Evolutionary conservation across 1,140 invertebrate species (phyloP).

Genomic region (Euura lappo): DNA sequence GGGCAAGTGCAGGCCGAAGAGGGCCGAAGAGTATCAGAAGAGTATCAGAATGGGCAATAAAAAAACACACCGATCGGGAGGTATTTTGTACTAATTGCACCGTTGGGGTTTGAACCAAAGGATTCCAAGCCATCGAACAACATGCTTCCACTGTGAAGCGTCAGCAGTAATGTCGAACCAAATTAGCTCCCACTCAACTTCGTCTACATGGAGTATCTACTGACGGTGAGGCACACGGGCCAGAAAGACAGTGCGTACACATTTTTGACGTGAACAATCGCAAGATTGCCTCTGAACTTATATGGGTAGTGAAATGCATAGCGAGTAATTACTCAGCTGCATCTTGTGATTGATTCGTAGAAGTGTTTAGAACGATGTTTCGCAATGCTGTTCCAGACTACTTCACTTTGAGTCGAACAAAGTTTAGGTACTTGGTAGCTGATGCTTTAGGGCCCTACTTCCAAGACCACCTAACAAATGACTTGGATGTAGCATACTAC

Average conservation of each 20-base stretch:
- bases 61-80: background rate
- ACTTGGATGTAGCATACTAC: slow-evolving; percentile 22
- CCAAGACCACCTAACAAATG: slow-evolving; percentile 22
- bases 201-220: background rate
- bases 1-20: background rate
- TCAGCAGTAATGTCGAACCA: background rate
- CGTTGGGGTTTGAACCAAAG: slow-evolving; percentile 13
- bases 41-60: background rate
- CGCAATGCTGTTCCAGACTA: slow-evolving; percentile 5
- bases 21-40: too few relatives aligned
- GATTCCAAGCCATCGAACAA: slow-evolving; percentile 8
- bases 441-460: slow-evolving; percentile 34
- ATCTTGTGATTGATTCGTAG: slow-evolving; percentile 21
- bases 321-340: slow-evolving; percentile 5
- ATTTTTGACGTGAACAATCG: background rate
- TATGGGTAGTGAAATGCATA: slow-evolving; percentile 3
- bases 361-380: slow-evolving; percentile 24
- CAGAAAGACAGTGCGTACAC: background rate
- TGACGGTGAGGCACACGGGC: background rate
- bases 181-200: background rate
- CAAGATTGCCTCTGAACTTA: background rate
- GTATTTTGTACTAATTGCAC: slow-evolving; percentile 3
- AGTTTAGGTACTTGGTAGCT: slow-evolving; percentile 30
- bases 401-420: slow-evolving; percentile 21
- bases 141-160: slow-evolving; percentile 9